phyloP scores from a whole-genome alignment of 2,113 vertebrate genomes.

The Laticauda laticaudata region DNA sequence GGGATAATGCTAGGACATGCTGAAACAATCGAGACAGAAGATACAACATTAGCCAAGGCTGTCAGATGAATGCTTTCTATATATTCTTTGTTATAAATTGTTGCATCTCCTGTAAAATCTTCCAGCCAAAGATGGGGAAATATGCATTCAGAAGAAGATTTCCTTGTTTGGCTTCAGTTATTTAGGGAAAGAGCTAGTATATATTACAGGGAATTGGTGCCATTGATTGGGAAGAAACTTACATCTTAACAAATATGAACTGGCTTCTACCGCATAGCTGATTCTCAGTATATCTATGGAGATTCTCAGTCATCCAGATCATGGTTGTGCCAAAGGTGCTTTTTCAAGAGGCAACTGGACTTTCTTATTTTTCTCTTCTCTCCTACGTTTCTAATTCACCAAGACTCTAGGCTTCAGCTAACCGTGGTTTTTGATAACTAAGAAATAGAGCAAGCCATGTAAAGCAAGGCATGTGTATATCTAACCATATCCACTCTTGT shows the following conservation, averaged over 20 bases:
- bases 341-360: too few species aligned
- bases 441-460: not conserved
- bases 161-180: slow-evolving; percentile 77
- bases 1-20: slow-evolving; percentile 76
- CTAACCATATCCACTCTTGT: not conserved
- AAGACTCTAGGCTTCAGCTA: not conserved
- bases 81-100: slow-evolving; percentile 76
- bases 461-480: not conserved
- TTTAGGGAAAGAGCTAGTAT: slow-evolving; percentile 71
- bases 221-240: not conserved
- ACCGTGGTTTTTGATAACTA: not conserved
- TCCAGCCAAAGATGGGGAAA: slow-evolving; percentile 71
- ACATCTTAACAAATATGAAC: slow-evolving; percentile 50
- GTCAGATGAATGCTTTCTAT: slow-evolving; percentile 76
- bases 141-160: slow-evolving; percentile 58
- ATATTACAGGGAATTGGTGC: not conserved
- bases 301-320: too few species aligned
- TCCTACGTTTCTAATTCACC: not conserved
- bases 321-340: too few species aligned
- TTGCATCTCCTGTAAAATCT: slow-evolving; percentile 75
- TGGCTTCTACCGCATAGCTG: not conserved
- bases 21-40: slow-evolving; percentile 83
- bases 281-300: not conserved
- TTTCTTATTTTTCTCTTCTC: not conserved
- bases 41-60: slow-evolving; percentile 75